Conservation (phyloP, 2,113 vertebrate genomes). For the Gallinago undulata region DNA sequence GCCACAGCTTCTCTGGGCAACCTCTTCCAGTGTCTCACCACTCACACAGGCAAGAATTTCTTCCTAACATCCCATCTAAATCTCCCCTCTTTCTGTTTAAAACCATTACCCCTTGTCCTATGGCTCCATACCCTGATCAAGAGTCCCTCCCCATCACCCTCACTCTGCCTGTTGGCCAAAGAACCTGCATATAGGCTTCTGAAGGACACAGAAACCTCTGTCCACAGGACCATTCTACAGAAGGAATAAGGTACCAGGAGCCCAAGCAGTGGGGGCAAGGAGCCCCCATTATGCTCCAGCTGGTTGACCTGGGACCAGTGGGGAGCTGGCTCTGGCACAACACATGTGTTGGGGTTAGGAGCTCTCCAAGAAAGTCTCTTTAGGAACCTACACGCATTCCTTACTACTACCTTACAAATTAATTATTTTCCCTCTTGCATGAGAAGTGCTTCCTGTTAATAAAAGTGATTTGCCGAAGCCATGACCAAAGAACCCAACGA, state of each 20-base stretch:
- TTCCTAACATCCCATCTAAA: too few species aligned
- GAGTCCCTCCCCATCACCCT: too few species aligned
- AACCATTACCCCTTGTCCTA: too few species aligned
- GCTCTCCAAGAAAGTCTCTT: background rate
- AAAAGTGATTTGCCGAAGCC: background rate
- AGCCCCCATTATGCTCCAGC: background rate
- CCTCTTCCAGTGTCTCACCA: too few species aligned
- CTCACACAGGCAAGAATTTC: too few species aligned
- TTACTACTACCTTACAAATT: background rate
- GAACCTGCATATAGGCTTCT: rapidly evolving
- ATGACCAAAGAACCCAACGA: background rate
- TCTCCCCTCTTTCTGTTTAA: too few species aligned
- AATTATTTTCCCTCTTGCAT: background rate
- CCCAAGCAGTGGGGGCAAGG: rapidly evolving
- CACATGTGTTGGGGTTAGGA: rapidly evolving
- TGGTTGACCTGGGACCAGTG: background rate
- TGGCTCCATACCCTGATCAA: too few species aligned
- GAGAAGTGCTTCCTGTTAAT: background rate
- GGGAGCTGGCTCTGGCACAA: background rate
- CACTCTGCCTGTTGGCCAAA: rapidly evolving
- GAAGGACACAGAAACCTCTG: rapidly evolving
- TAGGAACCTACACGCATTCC: background rate
- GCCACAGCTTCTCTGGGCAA: too few species aligned
- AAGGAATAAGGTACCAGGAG: background rate
- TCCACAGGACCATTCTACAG: rapidly evolving